These are phyloP conservation scores for Lordiphosa mommai DNA, from an alignment of 1,140 invertebrate genomes.

Conservation along the genomic window DNA sequence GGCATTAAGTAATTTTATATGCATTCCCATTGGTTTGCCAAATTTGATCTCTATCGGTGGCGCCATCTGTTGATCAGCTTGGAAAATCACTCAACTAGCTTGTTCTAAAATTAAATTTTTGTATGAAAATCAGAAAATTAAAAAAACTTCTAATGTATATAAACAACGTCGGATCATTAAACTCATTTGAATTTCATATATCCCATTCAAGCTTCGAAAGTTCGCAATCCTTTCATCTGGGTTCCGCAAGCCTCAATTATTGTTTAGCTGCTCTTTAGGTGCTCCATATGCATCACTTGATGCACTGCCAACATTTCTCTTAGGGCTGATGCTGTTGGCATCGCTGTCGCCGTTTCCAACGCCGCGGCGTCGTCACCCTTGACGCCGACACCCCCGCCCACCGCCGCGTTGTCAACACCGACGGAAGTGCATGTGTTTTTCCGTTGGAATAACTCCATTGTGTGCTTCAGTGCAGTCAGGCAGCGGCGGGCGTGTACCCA, in stretches of 20 bases:
- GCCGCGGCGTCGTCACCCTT: not conserved
- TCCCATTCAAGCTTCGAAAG: not conserved
- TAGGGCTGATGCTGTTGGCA: slow-evolving; percentile 6
- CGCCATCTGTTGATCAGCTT: too few species aligned
- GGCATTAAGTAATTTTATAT: too few species aligned
- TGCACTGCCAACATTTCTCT: slow-evolving; percentile 1
- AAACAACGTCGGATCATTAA: too few species aligned
- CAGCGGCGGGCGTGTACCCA: slow-evolving; percentile 36
- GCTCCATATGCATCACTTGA: slow-evolving; percentile 10
- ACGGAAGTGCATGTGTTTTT: slow-evolving; percentile 76
- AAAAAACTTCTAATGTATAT: not conserved
- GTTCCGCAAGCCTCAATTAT: slow-evolving; percentile 40
- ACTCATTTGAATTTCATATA: not conserved
- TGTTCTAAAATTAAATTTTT: not conserved
- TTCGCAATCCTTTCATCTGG: slow-evolving; percentile 10
- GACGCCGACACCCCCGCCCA: not conserved
- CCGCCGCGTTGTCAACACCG: slow-evolving; percentile 55
- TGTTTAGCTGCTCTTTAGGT: slow-evolving; percentile 18
- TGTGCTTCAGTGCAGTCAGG: slow-evolving; percentile 68
- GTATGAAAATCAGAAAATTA: not conserved
- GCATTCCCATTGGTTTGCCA: too few species aligned
- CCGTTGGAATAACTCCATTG: slow-evolving; percentile 77
- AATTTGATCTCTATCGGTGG: too few species aligned
- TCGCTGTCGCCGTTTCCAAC: not conserved
- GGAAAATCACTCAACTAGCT: not conserved